These are phyloP conservation scores for Rhincodon typus DNA, from an alignment of 2,797 vertebrate species.

Conservation along the genomic window DNA sequence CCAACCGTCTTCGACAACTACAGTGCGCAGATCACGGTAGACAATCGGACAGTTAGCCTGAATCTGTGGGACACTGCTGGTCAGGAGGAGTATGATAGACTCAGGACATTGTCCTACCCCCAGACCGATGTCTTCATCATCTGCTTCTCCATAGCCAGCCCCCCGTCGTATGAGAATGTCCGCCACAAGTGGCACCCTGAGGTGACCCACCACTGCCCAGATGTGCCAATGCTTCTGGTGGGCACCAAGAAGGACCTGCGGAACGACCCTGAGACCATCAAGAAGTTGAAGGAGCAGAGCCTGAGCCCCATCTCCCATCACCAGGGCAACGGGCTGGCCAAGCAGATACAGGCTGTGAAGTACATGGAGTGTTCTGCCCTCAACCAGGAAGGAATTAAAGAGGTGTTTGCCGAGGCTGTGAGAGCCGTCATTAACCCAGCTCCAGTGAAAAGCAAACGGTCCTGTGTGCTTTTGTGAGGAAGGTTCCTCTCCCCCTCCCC, in stretches of 20 bases:
- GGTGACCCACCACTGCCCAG: conserved; percentile 38
- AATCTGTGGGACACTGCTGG: conserved; percentile 36
- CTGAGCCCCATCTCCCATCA: neutral
- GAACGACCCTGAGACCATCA: conserved; percentile 14
- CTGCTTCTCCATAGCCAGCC: conserved; percentile 39
- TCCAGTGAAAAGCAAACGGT: neutral
- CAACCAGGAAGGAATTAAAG: conserved; percentile 36
- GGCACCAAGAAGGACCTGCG: conserved; percentile 38
- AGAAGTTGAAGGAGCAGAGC: conserved; percentile 34
- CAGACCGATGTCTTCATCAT: conserved; percentile 38
- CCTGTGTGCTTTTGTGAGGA: neutral
- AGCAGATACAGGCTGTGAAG: conserved; percentile 38
- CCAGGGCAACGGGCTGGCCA: conserved; percentile 19
- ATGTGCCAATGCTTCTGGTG: conserved; percentile 31
- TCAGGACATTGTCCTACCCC: conserved; percentile 37
- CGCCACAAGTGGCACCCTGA: conserved; percentile 38
- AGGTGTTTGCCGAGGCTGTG: conserved; percentile 24
- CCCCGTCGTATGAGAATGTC: conserved; percentile 34
- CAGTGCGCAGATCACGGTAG: conserved; percentile 27
- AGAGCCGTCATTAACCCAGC: conserved; percentile 28
- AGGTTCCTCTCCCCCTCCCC: neutral
- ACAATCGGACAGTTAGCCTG: conserved; percentile 10
- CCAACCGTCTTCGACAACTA: conserved; percentile 28
- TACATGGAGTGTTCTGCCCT: conserved; percentile 38
- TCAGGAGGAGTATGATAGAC: conserved; percentile 38